phyloP scores from a whole-genome alignment of 37 sponge, comb jelly and placozoan genomes.

The Axinella damicornis region DNA sequence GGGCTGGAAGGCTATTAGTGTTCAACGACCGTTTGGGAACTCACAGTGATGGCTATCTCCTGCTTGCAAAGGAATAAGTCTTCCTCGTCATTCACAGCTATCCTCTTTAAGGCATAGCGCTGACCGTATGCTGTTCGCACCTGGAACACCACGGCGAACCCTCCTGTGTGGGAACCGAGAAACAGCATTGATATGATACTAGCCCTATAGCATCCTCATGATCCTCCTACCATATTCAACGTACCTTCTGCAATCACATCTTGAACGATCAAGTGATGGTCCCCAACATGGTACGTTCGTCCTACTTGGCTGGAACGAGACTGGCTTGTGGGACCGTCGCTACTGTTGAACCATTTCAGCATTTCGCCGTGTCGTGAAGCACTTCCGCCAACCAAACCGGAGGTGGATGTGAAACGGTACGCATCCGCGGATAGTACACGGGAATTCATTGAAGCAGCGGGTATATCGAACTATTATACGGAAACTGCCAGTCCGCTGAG shows the following conservation, averaged over 20 bases:
- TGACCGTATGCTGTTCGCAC: constrained; percentile 43
- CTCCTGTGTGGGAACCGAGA: constrained; percentile 58
- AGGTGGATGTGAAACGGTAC: no score
- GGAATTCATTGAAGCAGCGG: no score
- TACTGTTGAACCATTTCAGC: background rate
- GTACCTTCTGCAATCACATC: constrained; percentile 86
- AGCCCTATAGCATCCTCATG: background rate
- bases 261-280: constrained; percentile 52
- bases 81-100: constrained; percentile 84
- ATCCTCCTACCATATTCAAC: background rate
- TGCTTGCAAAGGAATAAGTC: constrained; percentile 81
- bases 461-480: background rate
- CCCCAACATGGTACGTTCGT: constrained; percentile 25
- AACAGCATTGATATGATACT: no score
- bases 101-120: constrained; percentile 81
- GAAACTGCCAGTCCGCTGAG: no score
- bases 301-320: constrained; percentile 36
- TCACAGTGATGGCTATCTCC: constrained; percentile 90
- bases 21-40: no score
- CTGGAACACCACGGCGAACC: constrained; percentile 84
- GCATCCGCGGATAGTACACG: no score
- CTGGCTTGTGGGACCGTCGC: background rate
- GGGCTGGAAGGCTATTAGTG: no score
- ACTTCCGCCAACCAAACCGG: constrained; percentile 9
- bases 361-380: background rate